Evolutionary conservation across 1,140 invertebrate genomes (phyloP), one percentile per base, ranked within the genome.

Genomic region (Drosophila simulans): DNA sequence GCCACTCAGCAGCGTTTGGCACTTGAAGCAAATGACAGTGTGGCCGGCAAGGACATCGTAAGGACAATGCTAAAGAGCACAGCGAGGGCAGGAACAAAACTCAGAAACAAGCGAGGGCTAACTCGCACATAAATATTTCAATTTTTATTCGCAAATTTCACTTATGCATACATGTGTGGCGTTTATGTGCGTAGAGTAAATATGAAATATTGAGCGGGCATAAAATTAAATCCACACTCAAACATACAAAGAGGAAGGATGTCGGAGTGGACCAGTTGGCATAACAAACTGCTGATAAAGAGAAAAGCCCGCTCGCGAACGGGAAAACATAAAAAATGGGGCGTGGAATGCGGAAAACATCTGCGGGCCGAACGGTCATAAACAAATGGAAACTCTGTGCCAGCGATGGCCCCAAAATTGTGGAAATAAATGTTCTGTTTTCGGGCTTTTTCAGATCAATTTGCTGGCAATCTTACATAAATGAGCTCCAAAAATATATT

Each of bases 221-320:
- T 72, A 83, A 88, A 89, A 88, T 88, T 80, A 84, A 88, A 83
- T 83, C 80, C 76, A 69, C 79, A 77, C 71, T 77, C 83, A 69
- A 43, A 15, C 54, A 75, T 37, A 64, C 25, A 70, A 46, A 43
- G 37, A 46, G 64, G 20, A 12, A 40, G 35, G 25, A 31, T 43
- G 46, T 4, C 3, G 11, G 2, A 31, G 31, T 13, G 68, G 65
- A 49, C 37, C 73, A 68, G 58, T 64, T 45, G 74, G 79, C 62
- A 72, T 75, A 75, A 88, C 80, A 83, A 89, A 89, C 58, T 89
- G 84, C 83, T 88, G 83, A 89, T 89, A 88, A 83, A 77, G 76
- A 80, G 80, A 73, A 55, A 78, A 82, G 60, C 45, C 62, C 64
- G 43, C 59, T 65, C 77, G 77, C 82, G 81, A 83, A 78, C 63